These are phyloP conservation scores for Mus musculus DNA, from an alignment of 2,113 vertebrate genomes.

Conservation along the genomic window GRCm39 chr4:13346501-13347000, in stretches of 20 bases:
- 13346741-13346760: not conserved
- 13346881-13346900: not conserved
- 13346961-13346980: no score
- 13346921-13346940: not conserved
- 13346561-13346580: not conserved
- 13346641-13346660: not conserved
- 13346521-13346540: not conserved
- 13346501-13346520: not conserved
- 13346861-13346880: not conserved
- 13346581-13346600: not conserved
- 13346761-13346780: not conserved
- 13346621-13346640: not conserved
- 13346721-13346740: not conserved
- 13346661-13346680: not conserved
- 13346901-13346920: no score
- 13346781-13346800: not conserved
- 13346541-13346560: not conserved
- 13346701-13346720: no score
- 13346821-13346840: not conserved
- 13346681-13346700: not conserved
- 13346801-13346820: not conserved
- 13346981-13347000: not conserved
- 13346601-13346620: not conserved
- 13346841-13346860: not conserved
- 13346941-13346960: no score